Conservation (phyloP, 2,888 invertebrate genomes). For the Platycnemis pennipes region DNA sequence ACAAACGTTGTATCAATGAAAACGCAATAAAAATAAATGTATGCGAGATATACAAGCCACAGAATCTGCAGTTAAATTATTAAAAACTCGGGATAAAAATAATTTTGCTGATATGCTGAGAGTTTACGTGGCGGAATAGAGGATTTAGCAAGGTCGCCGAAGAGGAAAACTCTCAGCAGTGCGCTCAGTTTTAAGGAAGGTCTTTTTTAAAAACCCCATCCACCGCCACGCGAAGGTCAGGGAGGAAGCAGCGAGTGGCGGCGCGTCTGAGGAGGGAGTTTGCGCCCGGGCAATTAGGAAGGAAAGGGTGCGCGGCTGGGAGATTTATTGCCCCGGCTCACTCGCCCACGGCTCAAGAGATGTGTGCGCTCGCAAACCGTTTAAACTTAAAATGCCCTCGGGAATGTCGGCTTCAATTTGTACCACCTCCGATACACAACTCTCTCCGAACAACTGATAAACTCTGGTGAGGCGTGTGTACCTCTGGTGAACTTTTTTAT, state of each 20-base stretch:
- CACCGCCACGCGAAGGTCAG: not conserved
- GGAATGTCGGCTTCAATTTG: not conserved
- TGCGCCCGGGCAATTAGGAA: not conserved
- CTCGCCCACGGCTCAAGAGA: slow-evolving; percentile 8
- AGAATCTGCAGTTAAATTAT: too few relatives aligned
- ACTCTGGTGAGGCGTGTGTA: too few relatives aligned
- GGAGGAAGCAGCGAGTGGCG: not conserved
- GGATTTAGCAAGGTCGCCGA: too few relatives aligned
- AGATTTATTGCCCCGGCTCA: not conserved
- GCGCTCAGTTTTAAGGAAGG: not conserved
- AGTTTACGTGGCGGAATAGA: too few relatives aligned
- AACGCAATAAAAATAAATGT: too few relatives aligned
- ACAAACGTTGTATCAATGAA: too few relatives aligned
- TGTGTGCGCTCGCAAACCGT: not conserved
- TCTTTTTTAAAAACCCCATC: not conserved
- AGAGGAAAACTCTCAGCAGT: not conserved
- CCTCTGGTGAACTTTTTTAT: too few relatives aligned
- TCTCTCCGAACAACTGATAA: too few relatives aligned
- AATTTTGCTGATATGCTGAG: too few relatives aligned
- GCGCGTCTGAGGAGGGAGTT: not conserved
- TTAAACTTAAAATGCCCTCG: not conserved
- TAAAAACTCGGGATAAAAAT: too few relatives aligned
- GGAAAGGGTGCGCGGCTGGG: not conserved
- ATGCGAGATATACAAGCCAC: too few relatives aligned
- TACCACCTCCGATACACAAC: too few relatives aligned